Evolutionary conservation across 1,140 invertebrate genomes (phyloP).

Genomic region (Hypothenemus hampei): DNA sequence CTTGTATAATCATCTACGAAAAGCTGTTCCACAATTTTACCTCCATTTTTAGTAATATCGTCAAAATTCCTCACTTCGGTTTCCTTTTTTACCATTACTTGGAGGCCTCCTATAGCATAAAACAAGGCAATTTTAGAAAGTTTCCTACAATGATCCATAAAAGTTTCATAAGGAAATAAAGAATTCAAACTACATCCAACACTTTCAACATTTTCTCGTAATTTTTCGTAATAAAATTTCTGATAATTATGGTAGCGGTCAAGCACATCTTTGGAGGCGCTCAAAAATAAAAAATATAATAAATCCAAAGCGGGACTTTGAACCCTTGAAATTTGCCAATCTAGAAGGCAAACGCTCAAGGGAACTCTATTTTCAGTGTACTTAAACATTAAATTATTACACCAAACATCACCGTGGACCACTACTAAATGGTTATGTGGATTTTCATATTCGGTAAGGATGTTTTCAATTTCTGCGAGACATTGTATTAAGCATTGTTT

Average conservation of each 20-base stretch:
- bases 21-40: not conserved
- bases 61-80: not conserved
- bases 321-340: not conserved
- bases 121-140: not conserved
- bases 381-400: slow-evolving; percentile 19
- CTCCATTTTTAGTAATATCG: not conserved
- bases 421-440: slow-evolving; percentile 4
- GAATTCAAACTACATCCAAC: not conserved
- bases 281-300: slow-evolving; percentile 9
- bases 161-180: slow-evolving; percentile 6
- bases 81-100: slow-evolving; percentile 2
- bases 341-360: not conserved
- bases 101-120: not conserved
- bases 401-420: slow-evolving; percentile 10
- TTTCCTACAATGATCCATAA: not conserved
- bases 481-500: not conserved
- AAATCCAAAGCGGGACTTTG: not conserved
- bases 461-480: not conserved
- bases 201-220: not conserved
- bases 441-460: not conserved
- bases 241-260: not conserved
- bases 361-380: slow-evolving; percentile 4
- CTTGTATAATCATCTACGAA: not conserved
- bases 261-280: slow-evolving; percentile 1
- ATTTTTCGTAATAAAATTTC: not conserved